Conservation (phyloP, 2,888 invertebrate species). For the Diloba caeruleocephala region DNA sequence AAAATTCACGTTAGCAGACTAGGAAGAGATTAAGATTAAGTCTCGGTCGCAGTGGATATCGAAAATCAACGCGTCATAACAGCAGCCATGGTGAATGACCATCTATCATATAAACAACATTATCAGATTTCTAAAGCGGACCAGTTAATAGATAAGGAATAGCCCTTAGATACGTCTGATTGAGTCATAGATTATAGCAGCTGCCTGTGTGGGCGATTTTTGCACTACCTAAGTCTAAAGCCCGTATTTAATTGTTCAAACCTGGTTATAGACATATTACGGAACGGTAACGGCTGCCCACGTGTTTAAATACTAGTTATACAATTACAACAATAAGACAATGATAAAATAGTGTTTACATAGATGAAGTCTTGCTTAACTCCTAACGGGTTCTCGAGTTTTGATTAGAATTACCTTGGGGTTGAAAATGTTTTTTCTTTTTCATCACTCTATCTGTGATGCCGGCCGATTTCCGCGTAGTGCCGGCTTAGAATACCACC, state of each 20-base stretch:
- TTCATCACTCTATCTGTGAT: too few species aligned
- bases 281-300: slow-evolving; percentile 46
- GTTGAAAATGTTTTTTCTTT: too few species aligned
- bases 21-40: too few species aligned
- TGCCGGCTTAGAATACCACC: too few species aligned
- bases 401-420: too few species aligned
- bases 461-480: too few species aligned
- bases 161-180: slow-evolving; percentile 28
- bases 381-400: slow-evolving; percentile 8
- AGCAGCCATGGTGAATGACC: background rate
- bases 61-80: too few species aligned
- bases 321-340: slow-evolving; percentile 41
- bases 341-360: slow-evolving; percentile 40
- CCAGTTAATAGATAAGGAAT: slow-evolving; percentile 16
- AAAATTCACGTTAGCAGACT: too few species aligned
- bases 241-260: slow-evolving; percentile 34
- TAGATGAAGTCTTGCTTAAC: slow-evolving; percentile 20
- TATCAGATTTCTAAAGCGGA: slow-evolving; percentile 16
- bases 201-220: slow-evolving; percentile 44
- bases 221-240: slow-evolving; percentile 27
- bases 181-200: slow-evolving; percentile 32
- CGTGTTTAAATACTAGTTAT: slow-evolving; percentile 36
- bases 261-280: slow-evolving; percentile 41
- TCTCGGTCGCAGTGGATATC: too few species aligned
- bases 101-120: slow-evolving; percentile 4